Conservation (phyloP, 1,140 invertebrate genomes). For the Temnothorax longispinosus region DNA sequence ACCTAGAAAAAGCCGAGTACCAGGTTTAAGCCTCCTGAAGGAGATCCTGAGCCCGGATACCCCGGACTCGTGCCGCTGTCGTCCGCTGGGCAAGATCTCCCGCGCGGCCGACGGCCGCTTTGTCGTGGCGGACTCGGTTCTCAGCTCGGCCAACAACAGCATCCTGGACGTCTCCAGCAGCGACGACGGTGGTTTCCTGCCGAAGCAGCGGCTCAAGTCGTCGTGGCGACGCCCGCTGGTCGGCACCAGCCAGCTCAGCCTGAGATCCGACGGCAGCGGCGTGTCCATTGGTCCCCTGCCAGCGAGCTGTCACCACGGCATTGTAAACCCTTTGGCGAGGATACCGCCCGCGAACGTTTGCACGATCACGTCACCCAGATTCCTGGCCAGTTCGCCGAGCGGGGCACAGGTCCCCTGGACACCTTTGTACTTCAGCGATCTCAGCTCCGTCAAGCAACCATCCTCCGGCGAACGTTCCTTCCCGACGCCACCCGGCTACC, state of each 20-base stretch:
- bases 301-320: constrained; percentile 77
- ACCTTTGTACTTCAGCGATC: constrained; percentile 92
- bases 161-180: constrained; percentile 90
- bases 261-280: constrained; percentile 89
- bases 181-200: constrained; percentile 94
- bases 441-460: constrained; percentile 93
- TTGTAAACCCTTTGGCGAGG: constrained; percentile 74
- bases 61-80: constrained; percentile 85
- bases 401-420: constrained; percentile 87
- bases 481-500: constrained; percentile 89
- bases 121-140: constrained; percentile 88
- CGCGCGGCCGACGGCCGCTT: constrained; percentile 91
- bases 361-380: constrained; percentile 85
- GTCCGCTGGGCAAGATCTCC: constrained; percentile 88
- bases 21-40: constrained; percentile 92
- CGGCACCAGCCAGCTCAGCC: constrained; percentile 89
- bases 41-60: constrained; percentile 87
- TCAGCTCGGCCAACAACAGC: constrained; percentile 87
- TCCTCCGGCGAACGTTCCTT: constrained; percentile 92
- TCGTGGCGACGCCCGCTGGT: constrained; percentile 90
- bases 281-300: constrained; percentile 84
- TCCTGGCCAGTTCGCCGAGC: constrained; percentile 86
- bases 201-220: constrained; percentile 86
- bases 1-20: constrained; percentile 97
- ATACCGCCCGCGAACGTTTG: constrained; percentile 78